Conservation (phyloP, 2,797 vertebrate species). For the Enteromius mattozi region DNA sequence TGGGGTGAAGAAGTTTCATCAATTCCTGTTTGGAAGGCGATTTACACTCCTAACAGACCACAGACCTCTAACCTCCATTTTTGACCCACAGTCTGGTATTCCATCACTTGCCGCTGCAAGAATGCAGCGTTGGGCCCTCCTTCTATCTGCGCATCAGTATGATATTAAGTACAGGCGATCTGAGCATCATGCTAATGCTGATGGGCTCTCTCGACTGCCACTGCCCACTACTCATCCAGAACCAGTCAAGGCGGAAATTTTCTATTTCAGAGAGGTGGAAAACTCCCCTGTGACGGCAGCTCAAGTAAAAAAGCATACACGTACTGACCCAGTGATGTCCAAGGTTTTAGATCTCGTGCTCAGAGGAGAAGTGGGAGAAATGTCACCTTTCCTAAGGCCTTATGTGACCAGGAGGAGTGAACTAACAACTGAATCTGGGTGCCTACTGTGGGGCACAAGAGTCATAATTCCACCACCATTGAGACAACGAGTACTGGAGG, state of each 20-base stretch:
- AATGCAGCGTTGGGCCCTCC: constrained; percentile 4
- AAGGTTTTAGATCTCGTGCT: neutral
- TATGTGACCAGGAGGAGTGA: constrained; percentile 31
- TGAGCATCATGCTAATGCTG: neutral
- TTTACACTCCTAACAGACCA: constrained; percentile 1
- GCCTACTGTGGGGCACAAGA: neutral
- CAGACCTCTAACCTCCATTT: constrained; percentile 11
- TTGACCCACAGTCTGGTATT: constrained; percentile 12
- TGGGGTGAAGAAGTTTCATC: too few species aligned
- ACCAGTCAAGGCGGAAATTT: neutral
- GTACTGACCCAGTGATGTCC: neutral
- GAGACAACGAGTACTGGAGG: neutral
- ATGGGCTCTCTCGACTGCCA: neutral
- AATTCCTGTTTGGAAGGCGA: neutral
- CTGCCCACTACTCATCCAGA: constrained; percentile 3
- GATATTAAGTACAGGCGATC: constrained; percentile 20
- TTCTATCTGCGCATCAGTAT: constrained; percentile 33
- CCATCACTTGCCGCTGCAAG: constrained; percentile 2
- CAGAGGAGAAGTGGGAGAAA: constrained; percentile 25
- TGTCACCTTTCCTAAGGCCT: constrained; percentile 20
- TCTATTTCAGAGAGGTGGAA: neutral
- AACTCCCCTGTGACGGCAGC: neutral
- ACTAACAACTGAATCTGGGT: constrained; percentile 20
- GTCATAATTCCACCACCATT: constrained; percentile 23
- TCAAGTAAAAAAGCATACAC: neutral